A percentile compares a stretch with the other conserved stretches of the same genome.
Evolutionary conservation across 2,113 vertebrate genomes (phyloP).

Genomic region (Hippocampus barbouri): DNA sequence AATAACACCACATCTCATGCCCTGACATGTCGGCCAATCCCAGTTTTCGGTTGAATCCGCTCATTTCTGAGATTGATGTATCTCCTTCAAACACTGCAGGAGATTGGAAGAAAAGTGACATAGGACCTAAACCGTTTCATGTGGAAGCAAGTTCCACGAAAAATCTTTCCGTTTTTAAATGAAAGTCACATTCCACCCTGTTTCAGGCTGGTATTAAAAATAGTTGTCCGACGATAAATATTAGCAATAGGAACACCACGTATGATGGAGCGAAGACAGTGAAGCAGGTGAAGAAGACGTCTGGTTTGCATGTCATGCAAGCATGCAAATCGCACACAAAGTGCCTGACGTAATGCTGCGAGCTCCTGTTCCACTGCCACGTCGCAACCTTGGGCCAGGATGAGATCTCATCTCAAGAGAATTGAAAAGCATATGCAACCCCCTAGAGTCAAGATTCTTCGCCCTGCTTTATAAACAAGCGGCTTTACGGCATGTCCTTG

Average conservation of each 20-base stretch:
- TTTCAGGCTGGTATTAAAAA: too few relatives aligned
- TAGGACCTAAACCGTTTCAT: constrained; percentile 35
- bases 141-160: constrained; percentile 26
- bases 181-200: neutral
- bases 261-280: neutral
- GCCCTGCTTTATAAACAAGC: constrained; percentile 28
- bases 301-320: neutral
- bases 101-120: constrained; percentile 13
- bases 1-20: constrained; percentile 29
- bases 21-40: constrained; percentile 44
- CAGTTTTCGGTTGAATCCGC: constrained; percentile 38
- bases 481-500: constrained; percentile 47
- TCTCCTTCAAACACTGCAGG: constrained; percentile 42
- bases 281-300: constrained; percentile 24
- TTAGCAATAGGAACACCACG: neutral
- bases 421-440: constrained; percentile 11
- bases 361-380: neutral
- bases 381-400: constrained; percentile 3
- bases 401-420: neutral
- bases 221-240: neutral
- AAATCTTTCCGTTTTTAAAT: neutral
- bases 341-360: neutral
- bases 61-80: constrained; percentile 19
- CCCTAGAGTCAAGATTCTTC: constrained; percentile 14
- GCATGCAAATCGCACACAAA: constrained; percentile 2